A percentile compares a stretch with the other conserved stretches of the same genome.
Evolutionary conservation across 2,797 vertebrate species (phyloP).

Genomic region (Sardinella longiceps): DNA sequence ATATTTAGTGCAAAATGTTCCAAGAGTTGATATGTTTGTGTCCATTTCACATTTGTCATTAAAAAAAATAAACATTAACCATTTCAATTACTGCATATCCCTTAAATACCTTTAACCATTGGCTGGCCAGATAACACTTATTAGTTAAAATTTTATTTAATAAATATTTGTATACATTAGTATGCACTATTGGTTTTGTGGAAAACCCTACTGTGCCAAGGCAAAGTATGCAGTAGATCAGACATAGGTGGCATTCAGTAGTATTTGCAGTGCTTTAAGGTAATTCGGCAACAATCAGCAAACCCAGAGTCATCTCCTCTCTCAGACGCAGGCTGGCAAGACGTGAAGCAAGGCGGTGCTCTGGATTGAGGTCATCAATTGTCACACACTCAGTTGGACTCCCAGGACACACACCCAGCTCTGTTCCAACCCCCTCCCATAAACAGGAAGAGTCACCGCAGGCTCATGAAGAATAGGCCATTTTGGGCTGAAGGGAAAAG

Average conservation of each 20-base stretch:
- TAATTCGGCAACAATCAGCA: neutral
- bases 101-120: no score
- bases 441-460: neutral
- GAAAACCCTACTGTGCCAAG: neutral
- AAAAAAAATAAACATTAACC: no score
- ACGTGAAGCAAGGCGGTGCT: neutral
- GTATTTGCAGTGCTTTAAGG: neutral
- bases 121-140: no score
- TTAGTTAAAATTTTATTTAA: no score
- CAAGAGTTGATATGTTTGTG: no score
- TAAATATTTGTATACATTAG: no score
- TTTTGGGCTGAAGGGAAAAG: neutral
- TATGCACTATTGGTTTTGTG: no score
- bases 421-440: neutral
- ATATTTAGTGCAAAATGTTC: no score
- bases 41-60: no score
- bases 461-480: neutral
- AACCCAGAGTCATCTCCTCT: neutral
- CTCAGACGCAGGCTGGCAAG: neutral
- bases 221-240: neutral
- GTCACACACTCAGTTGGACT: neutral
- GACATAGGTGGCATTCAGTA: neutral
- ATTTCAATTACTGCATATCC: no score
- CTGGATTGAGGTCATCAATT: no score
- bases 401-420: neutral